Percentiles rank a stretch among this genome's conserved stretches.
Conservation (phyloP, 1,140 invertebrate genomes). For the Matsumurasca onukii region DNA sequence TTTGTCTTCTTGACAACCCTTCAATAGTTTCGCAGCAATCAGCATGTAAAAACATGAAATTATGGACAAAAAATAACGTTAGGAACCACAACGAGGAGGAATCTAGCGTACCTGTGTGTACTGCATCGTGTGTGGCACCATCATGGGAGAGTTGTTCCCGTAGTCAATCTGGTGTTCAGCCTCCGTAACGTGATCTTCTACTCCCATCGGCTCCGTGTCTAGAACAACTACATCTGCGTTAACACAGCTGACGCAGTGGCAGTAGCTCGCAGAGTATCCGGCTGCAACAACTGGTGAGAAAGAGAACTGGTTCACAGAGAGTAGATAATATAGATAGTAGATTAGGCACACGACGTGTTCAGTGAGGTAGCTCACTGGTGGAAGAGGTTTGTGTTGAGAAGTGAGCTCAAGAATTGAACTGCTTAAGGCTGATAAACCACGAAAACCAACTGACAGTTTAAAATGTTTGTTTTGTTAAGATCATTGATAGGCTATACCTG, state of each 20-base stretch:
- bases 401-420: neutral
- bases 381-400: neutral
- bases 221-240: neutral
- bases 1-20: neutral
- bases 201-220: conserved; percentile 2
- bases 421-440: no score
- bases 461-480: no score
- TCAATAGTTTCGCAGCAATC: neutral
- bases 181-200: neutral
- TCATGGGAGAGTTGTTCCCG: neutral
- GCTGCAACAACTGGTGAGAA: neutral
- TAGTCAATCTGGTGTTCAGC: neutral
- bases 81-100: neutral
- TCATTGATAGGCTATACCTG: no score
- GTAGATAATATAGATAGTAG: conserved; percentile 4
- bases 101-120: neutral
- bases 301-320: neutral
- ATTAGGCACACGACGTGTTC: no score
- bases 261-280: neutral
- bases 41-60: neutral
- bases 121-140: neutral
- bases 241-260: neutral
- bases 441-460: no score
- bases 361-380: no score
- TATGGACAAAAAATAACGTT: neutral